phyloP scores from a whole-genome alignment of 2,113 vertebrate species.

The Carassius auratus region DNA sequence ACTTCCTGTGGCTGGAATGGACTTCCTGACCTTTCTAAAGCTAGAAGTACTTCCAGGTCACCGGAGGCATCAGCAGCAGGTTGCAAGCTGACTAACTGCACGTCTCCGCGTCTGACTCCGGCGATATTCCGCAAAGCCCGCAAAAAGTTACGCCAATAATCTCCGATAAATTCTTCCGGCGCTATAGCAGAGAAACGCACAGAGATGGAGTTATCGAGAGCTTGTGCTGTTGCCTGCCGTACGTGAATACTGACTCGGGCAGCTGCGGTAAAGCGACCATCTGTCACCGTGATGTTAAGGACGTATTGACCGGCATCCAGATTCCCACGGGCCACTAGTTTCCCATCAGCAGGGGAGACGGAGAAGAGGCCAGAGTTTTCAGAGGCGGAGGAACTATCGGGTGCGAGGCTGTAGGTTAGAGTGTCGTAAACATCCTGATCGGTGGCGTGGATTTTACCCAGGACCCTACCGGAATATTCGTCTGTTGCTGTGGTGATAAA shows the following conservation, averaged over 20 bases:
- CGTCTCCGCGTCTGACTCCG: constrained; percentile 83
- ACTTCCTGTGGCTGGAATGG: constrained; percentile 80
- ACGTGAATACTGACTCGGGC: constrained; percentile 89
- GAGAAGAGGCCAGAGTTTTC: constrained; percentile 81
- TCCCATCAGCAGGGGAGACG: constrained; percentile 87
- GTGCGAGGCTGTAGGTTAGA: constrained; percentile 86
- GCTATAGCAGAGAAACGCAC: constrained; percentile 88
- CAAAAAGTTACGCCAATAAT: constrained; percentile 97
- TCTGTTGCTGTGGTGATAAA: constrained; percentile 86
- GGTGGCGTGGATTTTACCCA: constrained; percentile 96
- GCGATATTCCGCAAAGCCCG: constrained; percentile 87
- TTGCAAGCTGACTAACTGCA: constrained; percentile 92
- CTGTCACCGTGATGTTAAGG: constrained; percentile 91
- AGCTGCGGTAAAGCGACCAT: constrained; percentile 84
- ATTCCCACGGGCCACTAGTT: constrained; percentile 86
- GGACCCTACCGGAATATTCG: constrained; percentile 91
- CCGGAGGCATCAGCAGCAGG: constrained; percentile 81
- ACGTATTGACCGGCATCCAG: constrained; percentile 91
- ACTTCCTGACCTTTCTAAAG: constrained; percentile 82
- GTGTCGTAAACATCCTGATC: constrained; percentile 98
- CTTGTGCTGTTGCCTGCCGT: constrained; percentile 79
- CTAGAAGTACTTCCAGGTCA: constrained; percentile 89
- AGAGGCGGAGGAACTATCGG: constrained; percentile 72
- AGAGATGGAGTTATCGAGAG: constrained; percentile 84
- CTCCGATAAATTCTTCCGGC: constrained; percentile 93